Percentiles rank a stretch among this genome's conserved stretches.
Evolutionary conservation across 2,113 vertebrate species (phyloP).

Genomic region (Mesitornis unicolor): DNA sequence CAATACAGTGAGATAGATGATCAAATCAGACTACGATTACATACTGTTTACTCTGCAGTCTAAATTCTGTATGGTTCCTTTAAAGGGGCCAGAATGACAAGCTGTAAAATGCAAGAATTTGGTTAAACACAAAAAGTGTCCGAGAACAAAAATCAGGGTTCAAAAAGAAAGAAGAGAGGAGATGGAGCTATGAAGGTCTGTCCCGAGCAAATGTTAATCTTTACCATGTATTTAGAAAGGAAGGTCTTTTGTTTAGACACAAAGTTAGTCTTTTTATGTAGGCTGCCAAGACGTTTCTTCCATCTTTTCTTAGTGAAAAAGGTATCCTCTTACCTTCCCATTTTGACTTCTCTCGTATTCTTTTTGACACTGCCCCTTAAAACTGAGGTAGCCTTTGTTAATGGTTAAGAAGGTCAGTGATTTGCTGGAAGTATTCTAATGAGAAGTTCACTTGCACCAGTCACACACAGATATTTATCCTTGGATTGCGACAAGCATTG

Average conservation of each 20-base stretch:
- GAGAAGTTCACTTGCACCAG: background rate
- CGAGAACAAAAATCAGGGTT: background rate
- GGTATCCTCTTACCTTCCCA: background rate
- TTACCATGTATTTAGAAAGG: background rate
- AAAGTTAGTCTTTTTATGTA: background rate
- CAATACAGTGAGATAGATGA: background rate
- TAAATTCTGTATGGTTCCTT: background rate
- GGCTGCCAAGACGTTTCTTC: background rate
- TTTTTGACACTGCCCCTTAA: background rate
- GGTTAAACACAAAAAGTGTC: background rate
- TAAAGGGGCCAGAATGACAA: background rate
- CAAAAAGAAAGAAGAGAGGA: background rate
- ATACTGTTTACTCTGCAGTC: background rate
- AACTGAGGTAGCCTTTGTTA: background rate
- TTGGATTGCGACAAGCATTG: background rate
- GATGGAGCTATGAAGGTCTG: background rate
- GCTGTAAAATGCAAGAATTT: background rate
- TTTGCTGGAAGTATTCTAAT: background rate
- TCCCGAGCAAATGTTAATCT: background rate
- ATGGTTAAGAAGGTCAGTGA: background rate
- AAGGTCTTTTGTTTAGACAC: background rate
- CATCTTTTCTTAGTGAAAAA: background rate
- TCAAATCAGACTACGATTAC: background rate
- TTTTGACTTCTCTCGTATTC: background rate
- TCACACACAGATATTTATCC: background rate